Percentiles rank a stretch among this genome's conserved stretches.
phyloP scores from a whole-genome alignment of 2,113 vertebrate species.

The Cervus canadensis region DNA sequence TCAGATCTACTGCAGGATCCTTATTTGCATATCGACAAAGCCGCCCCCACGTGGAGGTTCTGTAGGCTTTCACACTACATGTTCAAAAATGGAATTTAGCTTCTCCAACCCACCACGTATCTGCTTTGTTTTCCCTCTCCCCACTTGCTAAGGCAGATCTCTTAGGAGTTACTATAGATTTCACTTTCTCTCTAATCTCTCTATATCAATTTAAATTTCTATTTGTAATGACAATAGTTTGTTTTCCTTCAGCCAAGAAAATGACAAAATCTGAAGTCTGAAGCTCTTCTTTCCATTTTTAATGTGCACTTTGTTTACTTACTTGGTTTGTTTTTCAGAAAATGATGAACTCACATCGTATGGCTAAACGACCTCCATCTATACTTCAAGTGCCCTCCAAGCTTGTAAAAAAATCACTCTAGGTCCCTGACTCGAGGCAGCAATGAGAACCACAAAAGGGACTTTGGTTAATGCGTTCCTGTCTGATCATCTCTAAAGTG shows the following conservation, averaged over 20 bases:
- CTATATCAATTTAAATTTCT: not conserved
- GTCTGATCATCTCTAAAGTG: not conserved
- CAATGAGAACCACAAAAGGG: not conserved
- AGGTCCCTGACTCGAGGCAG: not conserved
- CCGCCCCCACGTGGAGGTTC: not conserved
- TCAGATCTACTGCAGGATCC: not conserved
- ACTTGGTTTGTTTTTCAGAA: conserved; percentile 55
- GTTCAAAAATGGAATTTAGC: not conserved
- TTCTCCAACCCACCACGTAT: not conserved
- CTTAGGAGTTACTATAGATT: not conserved
- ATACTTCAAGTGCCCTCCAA: conserved; percentile 35
- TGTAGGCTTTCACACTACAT: not conserved
- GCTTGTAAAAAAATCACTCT: conserved; percentile 46
- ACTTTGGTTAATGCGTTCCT: not conserved
- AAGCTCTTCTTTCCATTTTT: not conserved
- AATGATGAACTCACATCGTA: not conserved
- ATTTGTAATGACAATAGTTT: not conserved
- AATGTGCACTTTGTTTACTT: not conserved
- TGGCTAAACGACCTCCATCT: not conserved
- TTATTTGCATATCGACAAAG: not conserved
- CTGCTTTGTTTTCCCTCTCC: not conserved
- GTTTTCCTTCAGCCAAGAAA: conserved; percentile 27
- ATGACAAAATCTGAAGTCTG: not conserved
- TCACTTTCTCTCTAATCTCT: not conserved
- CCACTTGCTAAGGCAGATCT: not conserved